Base-by-base conservation (phyloP, 2,113 vertebrate species). In the Physeter macrocephalus region DNA sequence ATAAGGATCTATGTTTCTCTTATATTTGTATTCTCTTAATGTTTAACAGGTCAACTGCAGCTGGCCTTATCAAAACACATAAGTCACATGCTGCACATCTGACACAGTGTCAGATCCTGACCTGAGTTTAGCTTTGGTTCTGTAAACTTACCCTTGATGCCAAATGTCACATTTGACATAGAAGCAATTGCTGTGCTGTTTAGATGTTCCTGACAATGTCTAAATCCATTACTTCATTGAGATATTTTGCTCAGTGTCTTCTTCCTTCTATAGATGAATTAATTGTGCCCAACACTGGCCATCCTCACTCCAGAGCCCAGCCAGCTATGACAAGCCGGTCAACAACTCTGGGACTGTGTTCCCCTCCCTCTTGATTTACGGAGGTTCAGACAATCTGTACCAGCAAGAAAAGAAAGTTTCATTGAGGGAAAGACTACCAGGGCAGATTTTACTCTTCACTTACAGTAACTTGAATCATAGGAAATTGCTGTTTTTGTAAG, bases 331-430 rank as follows among this genome's bases (percentile, higher is more conserved):
- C 75, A 64, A 61, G 25, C 39, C 34, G 21, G 0, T 78, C 93
- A 98, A 96, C 86, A 97, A 15, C 71, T 69, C 52, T 1, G 23
- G 90, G 34, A 71, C 36, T 90, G 59, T 86, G 57, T 31, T 5
- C 81, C 96, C 61, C 81, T 94, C 64, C 67, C 83, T 95, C 57
- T 15, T 95, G 97, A 97, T 86, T 95, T 97, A 90, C 57, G 71
- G 39, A 84, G 20, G 46, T 62, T n/a, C 74, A 61, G 80, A 81
- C 20, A 77, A 46, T 95, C 87, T 95, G 21, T 49, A 95, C 54
- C 36, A 57, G 17, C 78, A 59, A 34, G 27, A 78, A 81, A 82
- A 97, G 83, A 88, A 94, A 93, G 46, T 31, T 74, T 8, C 46
- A 77, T 74, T 64, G 75, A 41, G 29, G 27, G 25, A 97, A 94